These are phyloP conservation scores for Linurgus olivaceus DNA, from an alignment of 2,797 vertebrate genomes.

Conservation along the genomic window DNA sequence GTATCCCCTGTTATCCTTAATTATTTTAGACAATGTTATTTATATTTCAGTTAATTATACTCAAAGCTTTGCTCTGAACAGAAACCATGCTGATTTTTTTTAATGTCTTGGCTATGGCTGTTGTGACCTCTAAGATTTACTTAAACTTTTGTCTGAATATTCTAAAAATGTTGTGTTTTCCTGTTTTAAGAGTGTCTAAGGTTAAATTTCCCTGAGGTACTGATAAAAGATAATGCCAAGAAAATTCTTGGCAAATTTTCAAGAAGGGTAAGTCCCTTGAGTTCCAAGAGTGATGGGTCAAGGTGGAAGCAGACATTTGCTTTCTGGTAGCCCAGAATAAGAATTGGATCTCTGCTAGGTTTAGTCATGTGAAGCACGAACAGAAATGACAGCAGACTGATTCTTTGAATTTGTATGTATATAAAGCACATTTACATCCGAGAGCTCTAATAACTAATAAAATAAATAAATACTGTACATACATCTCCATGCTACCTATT, in stretches of 20 bases:
- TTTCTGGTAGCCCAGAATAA: constrained; percentile 3
- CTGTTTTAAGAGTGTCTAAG: background rate
- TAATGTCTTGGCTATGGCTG: background rate
- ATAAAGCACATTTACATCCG: background rate
- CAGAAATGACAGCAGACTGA: background rate
- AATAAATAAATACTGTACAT: background rate
- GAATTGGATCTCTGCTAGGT: background rate
- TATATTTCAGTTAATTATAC: background rate
- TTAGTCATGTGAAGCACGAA: background rate
- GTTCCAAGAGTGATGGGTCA: constrained; percentile 20
- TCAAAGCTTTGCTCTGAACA: background rate
- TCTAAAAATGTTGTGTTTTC: constrained; percentile 15
- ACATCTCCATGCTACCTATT: background rate
- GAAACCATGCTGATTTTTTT: background rate
- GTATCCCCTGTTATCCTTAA: background rate
- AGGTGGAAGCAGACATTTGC: background rate
- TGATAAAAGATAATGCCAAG: background rate
- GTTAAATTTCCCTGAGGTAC: constrained; percentile 13
- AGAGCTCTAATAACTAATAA: background rate
- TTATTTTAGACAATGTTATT: background rate
- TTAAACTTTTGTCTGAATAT: background rate
- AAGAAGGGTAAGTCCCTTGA: background rate
- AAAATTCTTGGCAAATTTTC: constrained; percentile 46
- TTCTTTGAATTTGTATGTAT: background rate
- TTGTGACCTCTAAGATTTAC: background rate